Evolutionary conservation across 2,797 vertebrate species (phyloP).

Genomic region (Enteromius paludinosus): DNA sequence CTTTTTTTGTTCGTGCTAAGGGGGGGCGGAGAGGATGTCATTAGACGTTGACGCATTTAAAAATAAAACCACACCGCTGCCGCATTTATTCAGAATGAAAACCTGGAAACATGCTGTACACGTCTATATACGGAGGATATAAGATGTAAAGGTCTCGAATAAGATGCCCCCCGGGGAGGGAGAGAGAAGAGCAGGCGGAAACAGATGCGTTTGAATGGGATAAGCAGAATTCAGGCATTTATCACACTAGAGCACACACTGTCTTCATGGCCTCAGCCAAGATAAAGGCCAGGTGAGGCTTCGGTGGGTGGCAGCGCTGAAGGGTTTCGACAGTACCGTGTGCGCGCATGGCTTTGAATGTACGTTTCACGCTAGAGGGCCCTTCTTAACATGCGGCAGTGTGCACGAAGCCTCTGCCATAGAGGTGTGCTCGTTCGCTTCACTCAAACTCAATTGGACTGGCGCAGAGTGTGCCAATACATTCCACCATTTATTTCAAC

Average conservation of each 20-base stretch:
- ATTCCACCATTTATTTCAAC: constrained; percentile 71
- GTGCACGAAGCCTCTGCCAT: constrained; percentile 1
- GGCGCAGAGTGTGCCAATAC: constrained; percentile 67
- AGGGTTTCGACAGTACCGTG: constrained; percentile 43
- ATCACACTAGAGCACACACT: constrained; percentile 56
- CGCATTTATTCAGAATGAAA: constrained; percentile 20
- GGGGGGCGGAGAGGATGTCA: constrained; percentile 9
- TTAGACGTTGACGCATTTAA: constrained; percentile 44
- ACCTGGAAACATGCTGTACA: constrained; percentile 42
- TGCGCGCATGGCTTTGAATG: constrained; percentile 5
- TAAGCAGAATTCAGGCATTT: constrained; percentile 56
- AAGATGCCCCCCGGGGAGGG: constrained; percentile 13
- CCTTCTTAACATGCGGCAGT: constrained; percentile 40
- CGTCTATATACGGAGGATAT: constrained; percentile 30
- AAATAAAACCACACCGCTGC: constrained; percentile 46
- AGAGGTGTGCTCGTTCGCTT: constrained; percentile 32
- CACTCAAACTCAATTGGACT: constrained; percentile 67
- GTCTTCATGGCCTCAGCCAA: constrained; percentile 53
- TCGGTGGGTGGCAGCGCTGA: constrained; percentile 43
- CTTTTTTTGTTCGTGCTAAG: background rate
- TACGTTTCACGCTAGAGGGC: constrained; percentile 10
- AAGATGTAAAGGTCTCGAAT: constrained; percentile 39
- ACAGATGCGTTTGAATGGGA: constrained; percentile 56
- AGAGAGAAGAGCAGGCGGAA: constrained; percentile 43
- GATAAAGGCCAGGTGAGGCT: constrained; percentile 60